These are phyloP conservation scores for Mellivora capensis DNA, from an alignment of 2,113 vertebrate species.

Conservation along the genomic window DNA sequence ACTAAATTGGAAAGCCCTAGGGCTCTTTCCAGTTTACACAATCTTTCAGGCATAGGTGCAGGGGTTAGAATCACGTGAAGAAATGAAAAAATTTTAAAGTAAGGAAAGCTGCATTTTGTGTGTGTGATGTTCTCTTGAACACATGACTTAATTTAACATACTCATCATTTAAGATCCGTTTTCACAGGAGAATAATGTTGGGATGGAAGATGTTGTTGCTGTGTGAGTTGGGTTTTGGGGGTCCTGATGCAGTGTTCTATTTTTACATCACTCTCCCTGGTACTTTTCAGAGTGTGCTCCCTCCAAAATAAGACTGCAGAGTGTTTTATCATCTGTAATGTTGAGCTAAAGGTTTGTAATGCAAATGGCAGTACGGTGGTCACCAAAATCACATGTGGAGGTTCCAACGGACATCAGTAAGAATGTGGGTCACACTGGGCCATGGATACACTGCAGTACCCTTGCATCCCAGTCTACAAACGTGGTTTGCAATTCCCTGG, in stretches of 20 bases:
- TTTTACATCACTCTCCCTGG: not conserved
- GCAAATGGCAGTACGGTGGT: not conserved
- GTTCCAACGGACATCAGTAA: not conserved
- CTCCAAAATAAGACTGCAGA: not conserved
- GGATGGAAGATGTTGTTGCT: not conserved
- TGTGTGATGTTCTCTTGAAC: not conserved
- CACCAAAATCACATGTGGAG: not conserved
- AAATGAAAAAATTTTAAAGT: not conserved
- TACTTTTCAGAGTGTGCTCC: not conserved
- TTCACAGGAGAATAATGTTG: not conserved
- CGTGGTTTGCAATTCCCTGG: not conserved
- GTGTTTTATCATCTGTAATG: not conserved
- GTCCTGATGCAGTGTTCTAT: not conserved
- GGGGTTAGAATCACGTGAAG: not conserved
- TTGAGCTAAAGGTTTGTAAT: not conserved
- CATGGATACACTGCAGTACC: not conserved
- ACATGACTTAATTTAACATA: not conserved
- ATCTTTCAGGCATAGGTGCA: not conserved
- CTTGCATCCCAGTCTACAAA: not conserved
- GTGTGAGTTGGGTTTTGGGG: fast-evolving
- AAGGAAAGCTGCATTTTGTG: not conserved
- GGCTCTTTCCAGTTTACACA: not conserved
- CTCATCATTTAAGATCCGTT: not conserved
- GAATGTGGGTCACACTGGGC: not conserved
- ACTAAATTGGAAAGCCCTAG: not conserved